Conservation (phyloP, 2,113 vertebrate species). For the Canis aureus region DNA sequence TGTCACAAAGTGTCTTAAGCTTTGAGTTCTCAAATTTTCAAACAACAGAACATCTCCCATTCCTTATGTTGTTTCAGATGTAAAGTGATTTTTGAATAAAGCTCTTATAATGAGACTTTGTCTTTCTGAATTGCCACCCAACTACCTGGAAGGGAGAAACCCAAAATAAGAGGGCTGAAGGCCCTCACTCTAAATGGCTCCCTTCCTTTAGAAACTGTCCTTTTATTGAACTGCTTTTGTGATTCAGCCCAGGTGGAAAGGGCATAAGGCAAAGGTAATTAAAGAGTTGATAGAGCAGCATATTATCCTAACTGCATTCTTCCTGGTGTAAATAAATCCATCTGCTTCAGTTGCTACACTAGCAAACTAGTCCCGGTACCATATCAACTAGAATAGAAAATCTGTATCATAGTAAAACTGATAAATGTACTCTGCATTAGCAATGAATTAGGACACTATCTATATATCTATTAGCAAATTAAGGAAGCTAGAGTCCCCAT, state of each 20-base stretch:
- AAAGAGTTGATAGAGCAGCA: background rate
- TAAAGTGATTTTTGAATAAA: constrained; percentile 18
- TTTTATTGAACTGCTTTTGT: background rate
- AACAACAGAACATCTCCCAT: background rate
- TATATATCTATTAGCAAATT: background rate
- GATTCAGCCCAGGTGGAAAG: background rate
- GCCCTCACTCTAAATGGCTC: background rate
- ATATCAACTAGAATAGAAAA: constrained; percentile 44
- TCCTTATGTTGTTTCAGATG: background rate
- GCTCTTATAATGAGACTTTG: background rate
- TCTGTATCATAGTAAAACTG: background rate
- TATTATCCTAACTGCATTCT: background rate
- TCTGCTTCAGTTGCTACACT: background rate
- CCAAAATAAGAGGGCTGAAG: background rate
- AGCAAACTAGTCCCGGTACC: background rate
- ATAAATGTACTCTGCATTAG: constrained; percentile 17
- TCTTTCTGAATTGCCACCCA: constrained; percentile 31
- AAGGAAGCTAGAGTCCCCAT: constrained; percentile 16
- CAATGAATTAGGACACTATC: background rate
- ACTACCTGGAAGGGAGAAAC: background rate
- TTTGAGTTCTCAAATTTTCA: constrained; percentile 24
- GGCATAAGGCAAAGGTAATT: constrained; percentile 20
- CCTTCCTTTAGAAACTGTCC: background rate
- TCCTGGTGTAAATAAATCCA: background rate
- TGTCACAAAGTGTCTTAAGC: background rate